phyloP scores from a whole-genome alignment of 2,888 invertebrate genomes.

The Ophioninae sp. region DNA sequence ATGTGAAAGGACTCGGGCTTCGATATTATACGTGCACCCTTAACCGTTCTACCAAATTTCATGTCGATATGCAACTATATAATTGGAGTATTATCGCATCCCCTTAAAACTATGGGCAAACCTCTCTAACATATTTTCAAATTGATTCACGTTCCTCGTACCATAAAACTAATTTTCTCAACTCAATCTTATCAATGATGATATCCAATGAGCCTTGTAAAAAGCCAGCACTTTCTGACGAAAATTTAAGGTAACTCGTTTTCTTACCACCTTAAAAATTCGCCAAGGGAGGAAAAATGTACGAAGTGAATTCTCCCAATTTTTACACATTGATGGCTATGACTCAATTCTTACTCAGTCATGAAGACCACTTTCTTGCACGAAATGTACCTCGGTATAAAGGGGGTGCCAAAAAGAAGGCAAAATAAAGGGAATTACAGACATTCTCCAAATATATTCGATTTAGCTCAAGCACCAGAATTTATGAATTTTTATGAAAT shows the following conservation, averaged over 20 bases:
- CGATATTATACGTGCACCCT: conserved; percentile 50
- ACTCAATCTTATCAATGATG: not conserved
- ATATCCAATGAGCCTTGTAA: not conserved
- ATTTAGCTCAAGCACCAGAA: not conserved
- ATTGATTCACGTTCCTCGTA: conserved; percentile 6
- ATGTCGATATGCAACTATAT: conserved; percentile 59
- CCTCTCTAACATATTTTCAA: not conserved
- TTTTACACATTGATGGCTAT: not conserved
- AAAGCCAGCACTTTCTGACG: not conserved
- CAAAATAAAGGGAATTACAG: not conserved
- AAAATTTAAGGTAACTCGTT: not conserved
- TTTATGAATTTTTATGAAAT: not conserved
- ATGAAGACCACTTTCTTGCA: not conserved
- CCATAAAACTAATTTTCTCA: not conserved
- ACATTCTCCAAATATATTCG: not conserved
- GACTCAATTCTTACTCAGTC: not conserved
- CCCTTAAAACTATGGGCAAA: not conserved
- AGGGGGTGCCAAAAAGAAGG: not conserved
- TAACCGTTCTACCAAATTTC: conserved; percentile 54
- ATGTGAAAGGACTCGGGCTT: conserved; percentile 26
- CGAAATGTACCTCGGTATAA: not conserved
- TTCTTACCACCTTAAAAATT: not conserved
- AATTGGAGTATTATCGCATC: conserved; percentile 50
- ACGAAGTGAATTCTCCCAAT: not conserved
- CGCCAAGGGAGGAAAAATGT: not conserved